Conservation (phyloP, 2,113 vertebrate genomes). For the Grammomys surdaster region DNA sequence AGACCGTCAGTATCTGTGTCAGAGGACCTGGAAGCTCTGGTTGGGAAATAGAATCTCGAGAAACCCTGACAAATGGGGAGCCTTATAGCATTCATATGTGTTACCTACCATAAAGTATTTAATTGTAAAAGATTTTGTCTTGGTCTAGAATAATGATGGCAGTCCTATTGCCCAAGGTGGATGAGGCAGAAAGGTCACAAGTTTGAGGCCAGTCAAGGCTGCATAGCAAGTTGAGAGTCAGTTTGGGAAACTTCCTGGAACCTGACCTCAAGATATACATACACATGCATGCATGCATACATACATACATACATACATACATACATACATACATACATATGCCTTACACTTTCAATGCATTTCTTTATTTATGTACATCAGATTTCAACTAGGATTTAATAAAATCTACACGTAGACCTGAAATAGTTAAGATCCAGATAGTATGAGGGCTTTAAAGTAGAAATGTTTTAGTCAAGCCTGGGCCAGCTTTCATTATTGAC, state of each 20-base stretch:
- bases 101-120: background rate
- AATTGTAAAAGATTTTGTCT: background rate
- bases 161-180: background rate
- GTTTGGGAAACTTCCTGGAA: background rate
- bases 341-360: background rate
- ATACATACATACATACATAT: too few relatives aligned
- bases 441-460: background rate
- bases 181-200: background rate
- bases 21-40: background rate
- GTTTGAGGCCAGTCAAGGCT: background rate
- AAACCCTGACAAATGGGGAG: background rate
- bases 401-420: background rate
- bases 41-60: background rate
- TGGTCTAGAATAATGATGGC: background rate
- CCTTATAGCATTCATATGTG: background rate
- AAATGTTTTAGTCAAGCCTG: background rate
- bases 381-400: conserved; percentile 38
- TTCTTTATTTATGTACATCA: background rate
- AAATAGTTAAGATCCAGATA: background rate
- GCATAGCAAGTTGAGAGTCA: background rate
- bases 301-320: too few relatives aligned
- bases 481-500: background rate
- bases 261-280: background rate
- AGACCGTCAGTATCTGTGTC: background rate
- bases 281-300: too few relatives aligned